A percentile compares a stretch with the other conserved stretches of the same genome.
Conservation (phyloP, 2,113 vertebrate genomes). For the Pardalotus punctatus region DNA sequence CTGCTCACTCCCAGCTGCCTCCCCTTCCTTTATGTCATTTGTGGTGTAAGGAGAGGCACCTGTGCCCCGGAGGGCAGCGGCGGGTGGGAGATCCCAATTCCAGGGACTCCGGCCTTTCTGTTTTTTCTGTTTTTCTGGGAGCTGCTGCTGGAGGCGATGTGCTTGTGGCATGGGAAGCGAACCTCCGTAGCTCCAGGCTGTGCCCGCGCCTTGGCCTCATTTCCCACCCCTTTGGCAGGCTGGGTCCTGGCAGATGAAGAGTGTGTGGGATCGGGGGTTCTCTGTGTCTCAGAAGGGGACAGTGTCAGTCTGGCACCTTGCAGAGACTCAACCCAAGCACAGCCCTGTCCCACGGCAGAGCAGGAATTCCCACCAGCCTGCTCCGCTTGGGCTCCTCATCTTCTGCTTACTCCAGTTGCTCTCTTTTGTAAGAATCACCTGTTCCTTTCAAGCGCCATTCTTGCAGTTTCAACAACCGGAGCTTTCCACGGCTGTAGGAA, state of each 20-base stretch:
- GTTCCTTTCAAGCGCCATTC: neutral
- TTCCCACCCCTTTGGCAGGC: neutral
- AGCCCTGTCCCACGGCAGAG: fast-evolving
- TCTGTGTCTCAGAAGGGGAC: neutral
- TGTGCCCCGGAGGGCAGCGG: neutral
- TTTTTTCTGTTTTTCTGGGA: too few relatives aligned
- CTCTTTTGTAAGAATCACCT: neutral
- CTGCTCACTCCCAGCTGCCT: neutral
- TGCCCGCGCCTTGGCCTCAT: fast-evolving
- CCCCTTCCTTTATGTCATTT: constrained; percentile 48
- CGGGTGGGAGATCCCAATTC: neutral
- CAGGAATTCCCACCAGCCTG: neutral
- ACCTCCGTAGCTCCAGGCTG: neutral
- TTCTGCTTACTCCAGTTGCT: neutral
- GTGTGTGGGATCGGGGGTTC: neutral
- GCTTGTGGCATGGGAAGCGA: neutral
- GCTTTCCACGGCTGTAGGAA: neutral
- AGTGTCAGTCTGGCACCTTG: neutral
- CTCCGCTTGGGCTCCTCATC: fast-evolving
- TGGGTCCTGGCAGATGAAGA: neutral
- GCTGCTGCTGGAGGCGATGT: neutral
- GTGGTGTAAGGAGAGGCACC: constrained; percentile 6
- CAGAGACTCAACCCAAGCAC: neutral
- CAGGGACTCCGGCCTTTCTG: neutral
- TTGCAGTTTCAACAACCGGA: neutral